Percentiles rank a stretch among this genome's conserved stretches.
These are phyloP conservation scores for Brotula barbata DNA, from an alignment of 2,797 vertebrate species.

Conservation along the genomic window DNA sequence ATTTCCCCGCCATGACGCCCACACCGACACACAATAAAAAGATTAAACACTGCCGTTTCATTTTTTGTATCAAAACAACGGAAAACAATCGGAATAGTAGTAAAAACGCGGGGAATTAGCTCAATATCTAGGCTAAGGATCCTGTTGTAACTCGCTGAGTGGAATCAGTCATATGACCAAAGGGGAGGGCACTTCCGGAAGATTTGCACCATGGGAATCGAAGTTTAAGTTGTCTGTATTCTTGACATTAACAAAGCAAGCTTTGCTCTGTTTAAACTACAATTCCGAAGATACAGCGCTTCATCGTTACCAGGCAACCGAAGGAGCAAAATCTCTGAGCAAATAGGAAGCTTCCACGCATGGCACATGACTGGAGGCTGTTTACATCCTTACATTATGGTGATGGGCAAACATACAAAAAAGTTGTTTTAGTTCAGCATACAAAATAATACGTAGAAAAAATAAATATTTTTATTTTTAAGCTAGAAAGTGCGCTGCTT, in stretches of 20 bases:
- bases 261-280: conserved; percentile 57
- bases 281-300: conserved; percentile 37
- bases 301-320: conserved; percentile 55
- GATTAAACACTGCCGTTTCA: conserved; percentile 53
- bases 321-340: conserved; percentile 42
- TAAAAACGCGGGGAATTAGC: neutral
- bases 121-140: neutral
- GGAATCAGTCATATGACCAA: conserved; percentile 54
- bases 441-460: no score
- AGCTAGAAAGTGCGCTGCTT: no score
- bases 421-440: no score
- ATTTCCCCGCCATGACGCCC: conserved; percentile 81
- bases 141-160: conserved; percentile 2
- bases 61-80: conserved; percentile 2
- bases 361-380: conserved; percentile 6
- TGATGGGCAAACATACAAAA: no score
- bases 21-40: conserved; percentile 58
- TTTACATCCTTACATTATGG: neutral
- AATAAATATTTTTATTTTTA: no score
- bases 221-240: conserved; percentile 20
- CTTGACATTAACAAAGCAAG: fast-evolving
- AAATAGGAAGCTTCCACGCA: conserved; percentile 79
- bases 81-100: neutral
- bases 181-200: conserved; percentile 9
- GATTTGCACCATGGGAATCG: conserved; percentile 63